Evolutionary conservation across 2,797 vertebrate genomes (phyloP), one percentile per base, ranked within the genome.

Genomic region (Lerista edwardsae): DNA sequence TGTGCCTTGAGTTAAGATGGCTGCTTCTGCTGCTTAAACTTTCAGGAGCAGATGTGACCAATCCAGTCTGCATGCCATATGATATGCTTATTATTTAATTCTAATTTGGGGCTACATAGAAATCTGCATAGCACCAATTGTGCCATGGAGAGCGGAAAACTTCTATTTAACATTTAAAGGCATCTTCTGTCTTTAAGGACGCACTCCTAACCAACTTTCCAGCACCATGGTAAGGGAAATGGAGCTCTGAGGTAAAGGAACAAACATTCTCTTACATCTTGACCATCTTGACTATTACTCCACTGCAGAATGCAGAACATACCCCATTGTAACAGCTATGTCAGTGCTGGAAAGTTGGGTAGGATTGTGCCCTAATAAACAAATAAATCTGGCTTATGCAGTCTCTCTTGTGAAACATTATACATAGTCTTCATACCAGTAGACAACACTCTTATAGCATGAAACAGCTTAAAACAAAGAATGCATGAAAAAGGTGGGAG

Each of bases 1-100:
- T 67, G 11, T 67, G 14, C 23, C n/a, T 67, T 67, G 64, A 67
- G 64, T 67, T 75, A 61, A 44, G 19, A 3, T 73, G 36, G 31
- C 68, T 77, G 57, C 73, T 83, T n/a, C 76, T 65, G 25, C 31
- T 79, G 31, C 36, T n/a, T 29, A 59, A 85, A 44, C 61, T 34
- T 31, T 23, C 27, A 21, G 5, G 36, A 69, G 1, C 15, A 55
- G 67, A 14, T 23, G 11, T 39, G 11, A 73, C 72, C 29, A 57
- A 47, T 31, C 67, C 23, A 36, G 15, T 44, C 47, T 68, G 51
- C 25, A 44, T 67, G 59, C 15, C n/a, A 64, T 79, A 79, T 11
- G 36, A 75, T 80, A 67, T 73, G 44, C 29, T 76, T 83, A 29
- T n/a, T 59, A 4, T 39, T 67, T 36, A 34, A 55, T 79, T 84